Percentiles rank a stretch among this genome's conserved stretches.
Conservation (phyloP, 2,888 invertebrate species). For the Marasmarcha lunaedactyla region DNA sequence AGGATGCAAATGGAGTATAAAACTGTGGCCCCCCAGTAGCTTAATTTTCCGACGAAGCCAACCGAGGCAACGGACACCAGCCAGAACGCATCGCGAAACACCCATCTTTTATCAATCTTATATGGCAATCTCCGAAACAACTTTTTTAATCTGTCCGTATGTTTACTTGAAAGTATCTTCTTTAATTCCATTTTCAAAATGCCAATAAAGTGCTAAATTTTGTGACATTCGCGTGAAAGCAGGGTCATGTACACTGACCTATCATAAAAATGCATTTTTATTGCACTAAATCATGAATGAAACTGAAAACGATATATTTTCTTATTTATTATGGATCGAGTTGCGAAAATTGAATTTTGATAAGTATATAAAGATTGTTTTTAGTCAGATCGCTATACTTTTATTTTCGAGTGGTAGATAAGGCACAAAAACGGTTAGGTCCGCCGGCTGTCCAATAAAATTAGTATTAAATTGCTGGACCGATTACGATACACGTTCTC, state of each 20-base stretch:
- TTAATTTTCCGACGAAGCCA: constrained; percentile 21
- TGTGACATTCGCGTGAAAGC: constrained; percentile 20
- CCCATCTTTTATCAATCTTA: constrained; percentile 22
- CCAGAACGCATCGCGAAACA: background rate
- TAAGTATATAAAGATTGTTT: background rate
- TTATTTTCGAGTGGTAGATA: constrained; percentile 9
- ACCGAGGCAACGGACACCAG: background rate
- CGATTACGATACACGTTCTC: constrained; percentile 51
- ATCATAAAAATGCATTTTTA: background rate
- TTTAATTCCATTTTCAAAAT: constrained; percentile 27
- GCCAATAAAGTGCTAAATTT: constrained; percentile 20
- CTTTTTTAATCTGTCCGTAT: constrained; percentile 30
- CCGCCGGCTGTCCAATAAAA: constrained; percentile 52
- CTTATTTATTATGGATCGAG: background rate
- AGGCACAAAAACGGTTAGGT: constrained; percentile 42
- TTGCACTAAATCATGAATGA: background rate
- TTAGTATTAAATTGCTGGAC: constrained; percentile 51
- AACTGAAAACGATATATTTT: background rate
- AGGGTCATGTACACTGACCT: constrained; percentile 1
- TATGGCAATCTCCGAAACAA: constrained; percentile 22
- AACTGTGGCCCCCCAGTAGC: constrained; percentile 26
- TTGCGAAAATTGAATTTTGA: background rate
- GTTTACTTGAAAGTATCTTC: constrained; percentile 26
- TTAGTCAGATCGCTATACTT: background rate
- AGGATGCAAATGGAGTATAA: too few relatives aligned